Percentiles rank a stretch among this genome's conserved stretches.
Conservation (phyloP, 1,140 invertebrate species). For the Chlorops oryzae region DNA sequence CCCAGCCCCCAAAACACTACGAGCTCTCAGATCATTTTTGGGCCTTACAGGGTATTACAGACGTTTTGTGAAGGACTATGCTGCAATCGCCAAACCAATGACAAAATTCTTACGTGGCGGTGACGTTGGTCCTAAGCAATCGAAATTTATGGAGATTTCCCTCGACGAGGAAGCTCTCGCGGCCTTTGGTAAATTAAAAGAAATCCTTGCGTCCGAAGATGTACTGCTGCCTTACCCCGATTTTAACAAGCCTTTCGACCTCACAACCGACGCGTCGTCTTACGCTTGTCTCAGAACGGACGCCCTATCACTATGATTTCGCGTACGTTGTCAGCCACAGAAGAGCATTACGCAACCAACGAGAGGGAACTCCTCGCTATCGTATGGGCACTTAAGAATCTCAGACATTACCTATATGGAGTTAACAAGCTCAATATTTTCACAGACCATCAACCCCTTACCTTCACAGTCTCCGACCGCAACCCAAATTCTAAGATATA, state of each 20-base stretch:
- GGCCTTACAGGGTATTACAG: slow-evolving; percentile 17
- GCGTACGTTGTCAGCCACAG: slow-evolving; percentile 4
- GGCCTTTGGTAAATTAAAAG: slow-evolving; percentile 44
- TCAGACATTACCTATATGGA: slow-evolving; percentile 10
- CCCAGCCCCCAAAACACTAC: slow-evolving; percentile 10
- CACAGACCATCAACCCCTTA: slow-evolving; percentile 15
- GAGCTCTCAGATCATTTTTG: slow-evolving; percentile 14
- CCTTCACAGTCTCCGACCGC: slow-evolving; percentile 9
- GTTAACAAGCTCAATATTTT: slow-evolving; percentile 5
- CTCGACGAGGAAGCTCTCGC: slow-evolving; percentile 17
- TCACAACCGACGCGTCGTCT: slow-evolving; percentile 31
- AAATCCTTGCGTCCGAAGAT: slow-evolving; percentile 40
- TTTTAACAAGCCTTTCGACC: slow-evolving; percentile 31
- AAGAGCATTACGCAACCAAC: slow-evolving; percentile 11
- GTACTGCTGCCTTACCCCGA: slow-evolving; percentile 41
- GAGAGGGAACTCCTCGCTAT: slow-evolving; percentile 10
- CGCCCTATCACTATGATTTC: slow-evolving; percentile 17
- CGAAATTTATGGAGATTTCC: slow-evolving; percentile 7
- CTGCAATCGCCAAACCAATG: slow-evolving; percentile 12
- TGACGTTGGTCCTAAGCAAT: slow-evolving; percentile 6
- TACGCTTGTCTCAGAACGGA: slow-evolving; percentile 29
- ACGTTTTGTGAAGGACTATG: slow-evolving; percentile 16
- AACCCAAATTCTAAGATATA: slow-evolving; percentile 13
- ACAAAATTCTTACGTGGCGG: slow-evolving; percentile 9
- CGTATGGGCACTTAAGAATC: slow-evolving; percentile 6